phyloP scores from a whole-genome alignment of 2,888 invertebrate genomes.

The Aphodius granarius region DNA sequence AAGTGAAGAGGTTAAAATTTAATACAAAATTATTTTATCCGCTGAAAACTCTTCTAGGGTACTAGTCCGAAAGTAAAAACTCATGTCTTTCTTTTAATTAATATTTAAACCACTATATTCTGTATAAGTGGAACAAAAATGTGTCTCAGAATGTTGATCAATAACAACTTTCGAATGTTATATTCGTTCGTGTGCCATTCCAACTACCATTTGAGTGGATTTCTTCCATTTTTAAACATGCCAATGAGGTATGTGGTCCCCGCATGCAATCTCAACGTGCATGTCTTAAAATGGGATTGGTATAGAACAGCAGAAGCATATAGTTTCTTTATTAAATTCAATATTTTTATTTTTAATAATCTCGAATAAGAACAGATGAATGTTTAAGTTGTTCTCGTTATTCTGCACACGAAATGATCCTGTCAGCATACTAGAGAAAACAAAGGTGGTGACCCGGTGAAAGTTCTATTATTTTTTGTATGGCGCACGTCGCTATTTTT shows the following conservation, averaged over 20 bases:
- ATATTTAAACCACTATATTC: too few species aligned
- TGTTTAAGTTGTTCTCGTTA: too few species aligned
- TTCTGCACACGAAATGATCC: too few species aligned
- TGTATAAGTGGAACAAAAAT: too few species aligned
- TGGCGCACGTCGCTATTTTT: not conserved
- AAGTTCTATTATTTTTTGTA: not conserved
- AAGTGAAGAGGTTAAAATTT: not conserved
- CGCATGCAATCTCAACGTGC: not conserved
- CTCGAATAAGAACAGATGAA: too few species aligned
- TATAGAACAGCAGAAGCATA: not conserved
- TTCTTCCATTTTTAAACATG: not conserved
- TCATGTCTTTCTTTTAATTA: too few species aligned
- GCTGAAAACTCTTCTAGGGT: too few species aligned
- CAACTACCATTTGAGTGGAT: not conserved
- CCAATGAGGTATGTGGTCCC: not conserved
- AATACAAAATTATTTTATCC: too few species aligned
- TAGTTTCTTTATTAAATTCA: too few species aligned
- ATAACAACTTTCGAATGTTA: not conserved
- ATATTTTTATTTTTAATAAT: too few species aligned
- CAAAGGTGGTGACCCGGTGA: not conserved
- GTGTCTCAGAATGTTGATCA: not conserved
- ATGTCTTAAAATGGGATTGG: not conserved
- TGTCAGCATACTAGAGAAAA: too few species aligned
- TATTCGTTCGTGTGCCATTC: not conserved
- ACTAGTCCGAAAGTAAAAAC: too few species aligned